Percentiles rank a stretch among this genome's conserved stretches.
phyloP scores from a whole-genome alignment of 2,888 invertebrate genomes.

The Erebia epiphron region DNA sequence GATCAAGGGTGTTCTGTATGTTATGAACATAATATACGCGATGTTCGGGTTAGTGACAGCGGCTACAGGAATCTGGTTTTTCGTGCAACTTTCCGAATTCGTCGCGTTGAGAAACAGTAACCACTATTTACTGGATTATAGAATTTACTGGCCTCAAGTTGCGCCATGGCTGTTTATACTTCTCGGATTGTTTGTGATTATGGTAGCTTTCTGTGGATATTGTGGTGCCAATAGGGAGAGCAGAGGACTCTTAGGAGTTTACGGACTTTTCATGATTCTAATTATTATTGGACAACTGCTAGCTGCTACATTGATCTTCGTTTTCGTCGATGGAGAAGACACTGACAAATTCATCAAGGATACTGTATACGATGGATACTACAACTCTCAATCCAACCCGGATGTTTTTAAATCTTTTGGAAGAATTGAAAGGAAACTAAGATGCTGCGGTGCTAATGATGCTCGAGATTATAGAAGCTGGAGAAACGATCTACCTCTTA shows the following conservation, averaged over 20 bases:
- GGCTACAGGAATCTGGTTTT: slow-evolving; percentile 77
- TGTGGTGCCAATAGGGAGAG: slow-evolving; percentile 71
- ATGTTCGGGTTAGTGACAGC: slow-evolving; percentile 73
- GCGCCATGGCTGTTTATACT: slow-evolving; percentile 79
- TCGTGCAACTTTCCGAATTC: slow-evolving; percentile 74
- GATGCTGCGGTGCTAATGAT: slow-evolving; percentile 77
- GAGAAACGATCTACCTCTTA: slow-evolving; percentile 73
- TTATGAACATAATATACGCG: slow-evolving; percentile 72
- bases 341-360: slow-evolving; percentile 76
- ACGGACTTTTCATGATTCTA: slow-evolving; percentile 65
- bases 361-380: slow-evolving; percentile 77
- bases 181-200: slow-evolving; percentile 67
- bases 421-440: slow-evolving; percentile 70
- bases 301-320: slow-evolving; percentile 71
- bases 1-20: slow-evolving; percentile 68
- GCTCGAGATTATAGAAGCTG: slow-evolving; percentile 75
- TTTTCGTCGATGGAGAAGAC: slow-evolving; percentile 75
- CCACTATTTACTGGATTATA: slow-evolving; percentile 74
- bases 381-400: slow-evolving; percentile 74
- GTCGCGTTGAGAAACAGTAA: slow-evolving; percentile 72
- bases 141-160: slow-evolving; percentile 77
- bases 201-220: slow-evolving; percentile 74
- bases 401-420: slow-evolving; percentile 72
- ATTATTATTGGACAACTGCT: slow-evolving; percentile 68
- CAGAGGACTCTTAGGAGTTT: slow-evolving; percentile 69